phyloP scores from a whole-genome alignment of 64 coral and sea anemone genomes.

The Actinia tenebrosa region DNA sequence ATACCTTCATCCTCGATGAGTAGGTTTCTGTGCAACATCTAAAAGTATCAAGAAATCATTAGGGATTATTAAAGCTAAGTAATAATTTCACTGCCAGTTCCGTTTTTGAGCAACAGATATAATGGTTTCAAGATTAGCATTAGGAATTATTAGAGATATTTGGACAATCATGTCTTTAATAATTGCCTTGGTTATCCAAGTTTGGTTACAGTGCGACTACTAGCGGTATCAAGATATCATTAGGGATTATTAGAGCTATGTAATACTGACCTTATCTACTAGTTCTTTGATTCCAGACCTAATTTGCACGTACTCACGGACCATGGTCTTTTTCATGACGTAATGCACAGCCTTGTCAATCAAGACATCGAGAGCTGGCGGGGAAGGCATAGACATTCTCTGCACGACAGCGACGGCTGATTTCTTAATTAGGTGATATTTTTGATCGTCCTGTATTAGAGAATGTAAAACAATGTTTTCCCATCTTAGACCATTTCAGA shows the following conservation, averaged over 20 bases:
- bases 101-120: too few relatives aligned
- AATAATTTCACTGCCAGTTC: too few relatives aligned
- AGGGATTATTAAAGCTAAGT: too few relatives aligned
- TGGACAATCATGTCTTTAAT: too few relatives aligned
- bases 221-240: too few relatives aligned
- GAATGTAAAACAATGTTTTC: background rate
- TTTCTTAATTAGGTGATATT: background rate
- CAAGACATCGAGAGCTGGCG: background rate
- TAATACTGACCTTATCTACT: slow-evolving; percentile 3
- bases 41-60: background rate
- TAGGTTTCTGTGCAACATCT: background rate
- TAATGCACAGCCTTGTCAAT: slow-evolving; percentile 24
- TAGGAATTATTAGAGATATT: too few relatives aligned
- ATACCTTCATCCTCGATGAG: background rate
- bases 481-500: too few relatives aligned
- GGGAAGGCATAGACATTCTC: slow-evolving; percentile 7
- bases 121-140: too few relatives aligned
- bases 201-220: too few relatives aligned
- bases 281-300: slow-evolving; percentile 15
- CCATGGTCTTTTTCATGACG: background rate
- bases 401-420: background rate
- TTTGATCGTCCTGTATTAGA: background rate
- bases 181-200: too few relatives aligned
- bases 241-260: background rate
- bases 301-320: background rate